phyloP scores from a whole-genome alignment of 2,888 invertebrate species.

The Pyrrhia umbra region DNA sequence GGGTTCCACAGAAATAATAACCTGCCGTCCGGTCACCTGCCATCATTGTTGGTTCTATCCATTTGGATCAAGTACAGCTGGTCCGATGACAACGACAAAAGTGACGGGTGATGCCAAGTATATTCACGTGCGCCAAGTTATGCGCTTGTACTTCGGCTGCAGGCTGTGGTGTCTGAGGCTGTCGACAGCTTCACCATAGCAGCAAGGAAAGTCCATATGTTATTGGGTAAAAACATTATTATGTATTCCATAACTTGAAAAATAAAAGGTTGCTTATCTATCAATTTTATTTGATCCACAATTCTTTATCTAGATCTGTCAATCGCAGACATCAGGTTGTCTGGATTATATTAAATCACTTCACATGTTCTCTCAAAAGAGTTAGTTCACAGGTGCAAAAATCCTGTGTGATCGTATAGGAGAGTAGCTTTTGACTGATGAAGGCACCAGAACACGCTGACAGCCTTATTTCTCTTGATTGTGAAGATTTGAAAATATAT shows the following conservation, averaged over 20 bases:
- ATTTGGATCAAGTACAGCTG: too few species aligned
- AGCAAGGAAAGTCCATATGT: not conserved
- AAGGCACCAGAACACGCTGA: not conserved
- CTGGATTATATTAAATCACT: conserved; percentile 9
- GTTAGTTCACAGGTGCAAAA: conserved; percentile 6
- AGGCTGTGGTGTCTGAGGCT: too few species aligned
- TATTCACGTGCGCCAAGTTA: too few species aligned
- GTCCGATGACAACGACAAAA: too few species aligned
- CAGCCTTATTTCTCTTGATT: conserved; percentile 8
- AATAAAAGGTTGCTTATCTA: not conserved
- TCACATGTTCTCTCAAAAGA: not conserved
- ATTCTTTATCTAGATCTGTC: conserved; percentile 34
- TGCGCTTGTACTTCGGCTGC: too few species aligned
- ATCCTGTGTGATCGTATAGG: conserved; percentile 11
- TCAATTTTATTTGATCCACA: not conserved
- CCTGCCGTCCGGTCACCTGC: too few species aligned
- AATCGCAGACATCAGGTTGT: conserved; percentile 15
- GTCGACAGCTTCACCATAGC: too few species aligned
- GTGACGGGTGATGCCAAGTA: too few species aligned
- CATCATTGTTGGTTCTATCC: too few species aligned
- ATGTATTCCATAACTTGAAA: not conserved
- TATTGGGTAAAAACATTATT: not conserved
- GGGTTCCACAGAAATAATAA: too few species aligned
- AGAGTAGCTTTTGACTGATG: conserved; percentile 5
- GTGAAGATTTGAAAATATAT: not conserved